These are phyloP conservation scores for Pangasius mekongensis DNA, from an alignment of 2,797 vertebrate species.

Conservation along the genomic window DNA sequence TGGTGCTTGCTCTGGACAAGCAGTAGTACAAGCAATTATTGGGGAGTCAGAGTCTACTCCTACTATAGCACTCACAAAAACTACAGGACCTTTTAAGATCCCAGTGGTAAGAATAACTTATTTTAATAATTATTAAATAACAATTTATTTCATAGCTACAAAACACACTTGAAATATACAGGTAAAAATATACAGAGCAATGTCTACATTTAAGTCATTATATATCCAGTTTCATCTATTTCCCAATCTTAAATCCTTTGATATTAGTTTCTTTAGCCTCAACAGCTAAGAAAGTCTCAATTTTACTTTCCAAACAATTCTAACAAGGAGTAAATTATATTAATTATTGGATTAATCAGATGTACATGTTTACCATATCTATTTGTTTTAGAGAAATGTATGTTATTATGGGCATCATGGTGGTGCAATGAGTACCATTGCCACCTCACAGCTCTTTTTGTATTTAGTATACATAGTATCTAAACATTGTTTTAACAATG, in stretches of 20 bases:
- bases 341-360: not conserved
- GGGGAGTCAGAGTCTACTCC: conserved; percentile 74
- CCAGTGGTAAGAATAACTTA: conserved; percentile 69
- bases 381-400: not conserved
- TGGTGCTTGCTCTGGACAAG: conserved; percentile 63
- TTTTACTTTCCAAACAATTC: not conserved
- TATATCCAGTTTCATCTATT: not conserved
- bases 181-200: not conserved
- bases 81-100: conserved; percentile 71
- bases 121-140: not conserved
- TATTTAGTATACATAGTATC: not conserved
- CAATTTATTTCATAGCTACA: not conserved
- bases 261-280: not conserved
- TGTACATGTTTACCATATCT: not conserved
- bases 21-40: conserved; percentile 73
- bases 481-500: not conserved
- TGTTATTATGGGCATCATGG: not conserved
- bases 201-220: not conserved
- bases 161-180: not conserved
- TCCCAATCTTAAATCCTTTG: not conserved
- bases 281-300: not conserved
- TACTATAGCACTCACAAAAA: conserved; percentile 71
- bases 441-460: not conserved
- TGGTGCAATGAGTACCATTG: not conserved
- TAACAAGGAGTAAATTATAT: not conserved